phyloP scores from a whole-genome alignment of 2,888 invertebrate genomes.

The Electrophaes corylata region DNA sequence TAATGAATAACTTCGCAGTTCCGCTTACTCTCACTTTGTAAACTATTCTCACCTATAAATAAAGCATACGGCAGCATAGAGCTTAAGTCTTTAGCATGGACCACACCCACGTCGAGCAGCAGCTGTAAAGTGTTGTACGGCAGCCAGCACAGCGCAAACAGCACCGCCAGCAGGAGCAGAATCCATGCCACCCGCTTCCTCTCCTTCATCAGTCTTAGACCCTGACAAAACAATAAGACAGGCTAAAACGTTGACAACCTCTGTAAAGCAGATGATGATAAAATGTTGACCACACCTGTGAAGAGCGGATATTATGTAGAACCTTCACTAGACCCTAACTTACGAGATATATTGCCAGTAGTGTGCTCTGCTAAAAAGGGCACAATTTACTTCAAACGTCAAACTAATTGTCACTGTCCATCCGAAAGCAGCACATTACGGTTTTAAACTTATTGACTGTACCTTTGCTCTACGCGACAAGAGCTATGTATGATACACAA shows the following conservation, averaged over 20 bases:
- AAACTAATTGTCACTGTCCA: too few species aligned
- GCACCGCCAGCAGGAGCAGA: conserved; percentile 87
- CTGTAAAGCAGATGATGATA: background rate
- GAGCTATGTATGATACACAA: too few species aligned
- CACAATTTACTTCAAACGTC: too few species aligned
- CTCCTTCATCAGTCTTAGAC: conserved; percentile 86
- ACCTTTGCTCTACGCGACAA: too few species aligned
- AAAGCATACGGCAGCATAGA: conserved; percentile 86
- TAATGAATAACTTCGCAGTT: too few species aligned
- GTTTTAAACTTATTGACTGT: too few species aligned
- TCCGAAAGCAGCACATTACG: too few species aligned
- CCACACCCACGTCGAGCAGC: conserved; percentile 84
- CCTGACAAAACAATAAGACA: conserved; percentile 61
- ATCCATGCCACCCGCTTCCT: conserved; percentile 90
- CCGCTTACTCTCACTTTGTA: too few species aligned
- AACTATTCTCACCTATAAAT: conserved; percentile 82
- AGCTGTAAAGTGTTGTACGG: conserved; percentile 89
- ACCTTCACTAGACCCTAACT: too few species aligned
- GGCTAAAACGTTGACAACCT: background rate
- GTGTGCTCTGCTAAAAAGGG: too few species aligned
- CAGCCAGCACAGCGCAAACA: conserved; percentile 91
- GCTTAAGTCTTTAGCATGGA: conserved; percentile 64
- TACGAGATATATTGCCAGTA: too few species aligned
- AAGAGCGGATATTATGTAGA: too few species aligned
- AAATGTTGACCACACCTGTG: background rate